phyloP scores from a whole-genome alignment of 2,888 invertebrate genomes.

The Eupithecia dodoneata region DNA sequence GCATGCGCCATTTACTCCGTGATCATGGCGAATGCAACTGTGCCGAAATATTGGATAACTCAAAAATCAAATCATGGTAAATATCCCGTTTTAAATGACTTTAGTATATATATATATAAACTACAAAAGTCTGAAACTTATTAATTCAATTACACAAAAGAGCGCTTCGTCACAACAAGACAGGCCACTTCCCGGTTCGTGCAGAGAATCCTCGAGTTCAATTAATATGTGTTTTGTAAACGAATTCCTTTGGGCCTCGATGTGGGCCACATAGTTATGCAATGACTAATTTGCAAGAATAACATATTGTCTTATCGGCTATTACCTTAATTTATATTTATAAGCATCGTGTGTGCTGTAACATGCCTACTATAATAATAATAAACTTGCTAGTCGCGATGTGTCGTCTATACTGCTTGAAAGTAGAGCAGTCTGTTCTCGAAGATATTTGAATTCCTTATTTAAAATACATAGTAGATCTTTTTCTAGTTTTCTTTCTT shows the following conservation, averaged over 20 bases:
- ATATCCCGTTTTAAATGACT: no score
- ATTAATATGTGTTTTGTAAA: slow-evolving; percentile 50
- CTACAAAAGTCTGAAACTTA: no score
- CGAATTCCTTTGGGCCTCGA: slow-evolving; percentile 45
- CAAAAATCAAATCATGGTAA: no score
- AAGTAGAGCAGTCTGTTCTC: background rate
- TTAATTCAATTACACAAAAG: slow-evolving; percentile 29
- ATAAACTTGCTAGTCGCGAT: background rate
- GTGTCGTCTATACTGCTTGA: background rate
- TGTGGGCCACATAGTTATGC: slow-evolving; percentile 1
- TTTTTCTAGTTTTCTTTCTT: no score
- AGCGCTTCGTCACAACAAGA: slow-evolving; percentile 17
- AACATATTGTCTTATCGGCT: background rate
- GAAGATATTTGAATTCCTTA: background rate
- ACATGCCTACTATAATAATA: background rate
- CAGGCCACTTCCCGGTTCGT: slow-evolving; percentile 46
- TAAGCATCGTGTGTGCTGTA: background rate
- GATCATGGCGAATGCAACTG: no score
- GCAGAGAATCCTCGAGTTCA: slow-evolving; percentile 39
- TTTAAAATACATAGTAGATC: background rate
- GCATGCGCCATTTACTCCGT: no score
- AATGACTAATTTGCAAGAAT: slow-evolving; percentile 2
- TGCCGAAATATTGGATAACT: no score
- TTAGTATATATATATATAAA: no score
- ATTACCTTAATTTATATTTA: background rate